These are phyloP conservation scores for Chiloscyllium punctatum DNA, from an alignment of 2,797 vertebrate genomes.

Conservation along the genomic window DNA sequence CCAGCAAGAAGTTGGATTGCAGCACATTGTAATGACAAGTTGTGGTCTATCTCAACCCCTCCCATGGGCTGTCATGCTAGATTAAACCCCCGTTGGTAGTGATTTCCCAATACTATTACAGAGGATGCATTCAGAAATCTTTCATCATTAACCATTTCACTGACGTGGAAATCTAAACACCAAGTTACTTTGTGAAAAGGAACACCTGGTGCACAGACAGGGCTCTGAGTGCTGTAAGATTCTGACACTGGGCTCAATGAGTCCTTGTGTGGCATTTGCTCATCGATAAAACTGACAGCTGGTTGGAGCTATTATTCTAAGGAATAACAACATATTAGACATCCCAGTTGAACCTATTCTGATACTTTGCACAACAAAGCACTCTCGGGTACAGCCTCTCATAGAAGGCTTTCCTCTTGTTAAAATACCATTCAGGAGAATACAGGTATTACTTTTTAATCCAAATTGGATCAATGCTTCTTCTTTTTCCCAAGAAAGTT, in stretches of 20 bases:
- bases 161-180: not conserved
- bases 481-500: not conserved
- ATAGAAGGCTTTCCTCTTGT: not conserved
- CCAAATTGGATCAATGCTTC: not conserved
- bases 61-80: slow-evolving; percentile 27
- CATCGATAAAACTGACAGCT: slow-evolving; percentile 2
- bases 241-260: not conserved
- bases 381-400: not conserved
- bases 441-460: not conserved
- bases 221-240: not conserved
- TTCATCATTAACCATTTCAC: slow-evolving; percentile 22
- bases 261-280: not conserved
- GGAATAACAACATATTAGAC: not conserved
- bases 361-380: not conserved
- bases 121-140: not conserved
- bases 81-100: slow-evolving; percentile 26
- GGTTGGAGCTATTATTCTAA: not conserved
- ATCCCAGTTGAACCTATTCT: not conserved
- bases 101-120: not conserved
- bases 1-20: not conserved
- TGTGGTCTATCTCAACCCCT: slow-evolving; percentile 35
- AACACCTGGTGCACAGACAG: not conserved
- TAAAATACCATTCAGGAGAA: not conserved
- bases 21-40: slow-evolving; percentile 7
- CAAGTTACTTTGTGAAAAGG: not conserved